phyloP scores from a whole-genome alignment of 2,113 vertebrate species.

The Microcebus griseorufus region DNA sequence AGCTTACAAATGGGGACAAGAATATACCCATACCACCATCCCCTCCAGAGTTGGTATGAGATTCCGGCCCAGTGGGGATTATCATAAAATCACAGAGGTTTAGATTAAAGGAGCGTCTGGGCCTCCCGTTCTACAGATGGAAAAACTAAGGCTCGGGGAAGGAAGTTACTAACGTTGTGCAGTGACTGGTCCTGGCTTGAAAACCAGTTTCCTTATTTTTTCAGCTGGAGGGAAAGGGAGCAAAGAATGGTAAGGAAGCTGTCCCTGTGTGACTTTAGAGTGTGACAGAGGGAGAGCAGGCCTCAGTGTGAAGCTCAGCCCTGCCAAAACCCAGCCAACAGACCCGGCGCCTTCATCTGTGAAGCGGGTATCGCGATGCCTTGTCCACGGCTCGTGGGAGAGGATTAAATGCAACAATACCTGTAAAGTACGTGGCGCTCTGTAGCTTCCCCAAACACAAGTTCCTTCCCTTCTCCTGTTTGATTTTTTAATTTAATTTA shows the following conservation, averaged over 20 bases:
- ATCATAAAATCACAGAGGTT: background rate
- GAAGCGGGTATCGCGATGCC: accelerated
- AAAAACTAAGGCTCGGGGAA: background rate
- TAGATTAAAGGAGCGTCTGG: background rate
- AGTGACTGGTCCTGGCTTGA: background rate
- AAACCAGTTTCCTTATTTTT: background rate
- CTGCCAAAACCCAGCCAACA: background rate
- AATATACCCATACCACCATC: background rate
- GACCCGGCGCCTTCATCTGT: background rate
- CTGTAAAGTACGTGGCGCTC: background rate
- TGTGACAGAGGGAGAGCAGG: background rate
- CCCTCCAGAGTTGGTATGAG: background rate
- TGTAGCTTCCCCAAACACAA: background rate
- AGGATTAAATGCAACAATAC: background rate
- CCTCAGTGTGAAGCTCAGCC: background rate
- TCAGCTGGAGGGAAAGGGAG: background rate
- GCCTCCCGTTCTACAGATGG: background rate
- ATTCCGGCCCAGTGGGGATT: background rate
- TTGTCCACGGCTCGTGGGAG: background rate
- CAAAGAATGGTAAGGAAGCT: background rate
- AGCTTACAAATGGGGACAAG: background rate
- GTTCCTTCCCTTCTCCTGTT: background rate
- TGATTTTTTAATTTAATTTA: too few species aligned
- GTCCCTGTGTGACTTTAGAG: background rate
- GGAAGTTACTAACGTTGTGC: background rate